Conservation (phyloP, 2,888 invertebrate genomes). For the Rhynchonema sp. region DNA sequence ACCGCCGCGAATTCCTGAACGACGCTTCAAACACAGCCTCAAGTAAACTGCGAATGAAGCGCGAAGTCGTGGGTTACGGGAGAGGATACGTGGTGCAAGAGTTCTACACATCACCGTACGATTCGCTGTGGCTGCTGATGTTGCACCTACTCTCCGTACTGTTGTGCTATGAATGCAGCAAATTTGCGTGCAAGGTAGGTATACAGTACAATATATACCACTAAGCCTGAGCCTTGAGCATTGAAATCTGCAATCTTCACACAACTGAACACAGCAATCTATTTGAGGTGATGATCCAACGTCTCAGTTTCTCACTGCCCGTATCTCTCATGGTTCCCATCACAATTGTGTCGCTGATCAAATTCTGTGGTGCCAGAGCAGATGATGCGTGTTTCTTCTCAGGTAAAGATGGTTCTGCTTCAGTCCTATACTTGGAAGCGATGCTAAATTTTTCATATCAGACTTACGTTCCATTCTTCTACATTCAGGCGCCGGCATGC, state of each 20-base stretch:
- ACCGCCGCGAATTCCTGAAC: not conserved
- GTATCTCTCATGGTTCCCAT: conserved; percentile 78
- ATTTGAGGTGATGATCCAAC: conserved; percentile 49
- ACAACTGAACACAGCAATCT: not conserved
- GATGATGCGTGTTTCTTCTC: not conserved
- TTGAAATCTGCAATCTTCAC: too few relatives aligned
- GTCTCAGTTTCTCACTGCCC: conserved; percentile 88
- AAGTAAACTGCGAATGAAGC: not conserved
- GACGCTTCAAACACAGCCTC: too few relatives aligned
- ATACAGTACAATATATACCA: not conserved
- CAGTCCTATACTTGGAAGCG: too few relatives aligned
- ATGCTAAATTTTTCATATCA: too few relatives aligned
- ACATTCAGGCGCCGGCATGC: conserved; percentile 63
- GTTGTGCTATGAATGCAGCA: conserved; percentile 33
- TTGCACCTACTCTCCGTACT: conserved; percentile 26
- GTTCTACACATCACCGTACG: conserved; percentile 22
- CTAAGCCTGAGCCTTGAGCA: too few relatives aligned
- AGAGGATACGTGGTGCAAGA: not conserved
- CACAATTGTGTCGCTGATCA: conserved; percentile 43
- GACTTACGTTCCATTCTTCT: too few relatives aligned
- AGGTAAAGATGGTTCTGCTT: too few relatives aligned
- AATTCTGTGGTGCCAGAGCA: conserved; percentile 5
- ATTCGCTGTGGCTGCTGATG: conserved; percentile 28
- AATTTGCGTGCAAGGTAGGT: conserved; percentile 34
- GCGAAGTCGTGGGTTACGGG: not conserved